phyloP scores from a whole-genome alignment of 2,113 vertebrate genomes.

The Ovis aries region ARS-UI_Ramb_v3.0 NC_056058.1:4736501-4737000 shows the following conservation, averaged over 20 bases:
- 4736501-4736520: background rate
- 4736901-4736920: accelerated
- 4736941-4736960: background rate
- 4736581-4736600: accelerated
- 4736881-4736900: background rate
- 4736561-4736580: background rate
- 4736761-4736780: background rate
- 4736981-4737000: background rate
- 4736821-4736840: background rate
- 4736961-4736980: accelerated
- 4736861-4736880: background rate
- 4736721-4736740: background rate
- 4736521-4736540: accelerated
- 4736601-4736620: too few relatives aligned
- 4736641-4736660: background rate
- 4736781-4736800: background rate
- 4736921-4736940: accelerated
- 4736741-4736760: background rate
- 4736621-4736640: too few relatives aligned
- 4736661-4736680: too few relatives aligned
- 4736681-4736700: too few relatives aligned
- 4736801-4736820: accelerated
- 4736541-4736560: background rate
- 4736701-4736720: background rate
- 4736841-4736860: accelerated